Percentiles rank a stretch among this genome's conserved stretches.
phyloP scores from a whole-genome alignment of 2,888 invertebrate species.

The Cosmia pyralina region DNA sequence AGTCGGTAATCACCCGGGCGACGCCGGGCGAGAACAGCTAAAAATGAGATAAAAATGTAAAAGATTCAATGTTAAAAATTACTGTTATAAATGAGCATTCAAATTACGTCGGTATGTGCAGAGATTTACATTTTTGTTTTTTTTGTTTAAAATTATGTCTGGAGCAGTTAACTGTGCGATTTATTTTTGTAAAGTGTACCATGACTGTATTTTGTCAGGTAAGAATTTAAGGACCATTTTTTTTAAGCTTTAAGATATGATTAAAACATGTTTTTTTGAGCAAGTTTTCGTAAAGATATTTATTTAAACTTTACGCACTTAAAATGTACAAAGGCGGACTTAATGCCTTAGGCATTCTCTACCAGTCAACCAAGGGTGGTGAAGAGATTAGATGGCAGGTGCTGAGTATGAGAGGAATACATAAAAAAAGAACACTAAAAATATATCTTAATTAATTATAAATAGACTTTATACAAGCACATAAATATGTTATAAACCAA shows the following conservation, averaged over 20 bases:
- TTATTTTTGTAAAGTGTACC: conserved; percentile 1
- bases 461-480: no score
- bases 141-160: conserved; percentile 4
- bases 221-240: not conserved
- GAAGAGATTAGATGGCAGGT: no score
- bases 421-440: no score
- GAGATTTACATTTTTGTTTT: conserved; percentile 29
- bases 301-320: no score
- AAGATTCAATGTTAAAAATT: conserved; percentile 26
- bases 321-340: no score
- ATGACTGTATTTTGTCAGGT: not conserved
- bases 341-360: no score
- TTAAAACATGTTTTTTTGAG: not conserved
- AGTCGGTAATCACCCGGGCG: not conserved
- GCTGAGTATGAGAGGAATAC: no score
- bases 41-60: not conserved
- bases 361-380: no score
- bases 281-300: not conserved
- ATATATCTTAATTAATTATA: no score
- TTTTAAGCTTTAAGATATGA: conserved; percentile 7
- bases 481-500: no score
- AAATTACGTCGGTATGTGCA: conserved; percentile 13
- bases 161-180: conserved; percentile 16
- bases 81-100: conserved; percentile 18
- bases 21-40: not conserved